These are phyloP conservation scores for Celastrina argiolus DNA, from an alignment of 2,888 invertebrate genomes.

Conservation along the genomic window DNA sequence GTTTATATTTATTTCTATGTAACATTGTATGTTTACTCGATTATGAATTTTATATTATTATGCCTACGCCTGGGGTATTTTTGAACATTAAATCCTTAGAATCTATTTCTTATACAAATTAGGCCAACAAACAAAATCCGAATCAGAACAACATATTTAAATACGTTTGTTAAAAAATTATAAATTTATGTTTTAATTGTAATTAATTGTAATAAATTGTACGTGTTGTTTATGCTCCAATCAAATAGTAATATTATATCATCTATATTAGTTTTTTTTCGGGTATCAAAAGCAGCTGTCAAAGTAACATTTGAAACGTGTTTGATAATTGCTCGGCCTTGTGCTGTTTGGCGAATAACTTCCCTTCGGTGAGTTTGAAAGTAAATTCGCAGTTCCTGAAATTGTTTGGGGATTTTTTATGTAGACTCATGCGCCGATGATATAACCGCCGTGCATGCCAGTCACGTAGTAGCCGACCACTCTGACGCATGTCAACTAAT, in stretches of 20 bases:
- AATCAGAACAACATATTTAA: neutral
- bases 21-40: neutral
- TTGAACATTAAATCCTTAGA: neutral
- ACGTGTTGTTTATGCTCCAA: too few relatives aligned
- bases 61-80: neutral
- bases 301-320: neutral
- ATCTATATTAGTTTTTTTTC: too few relatives aligned
- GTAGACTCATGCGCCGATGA: conserved; percentile 36
- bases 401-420: conserved; percentile 20
- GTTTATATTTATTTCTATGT: neutral
- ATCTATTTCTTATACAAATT: too few relatives aligned
- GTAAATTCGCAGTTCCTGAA: conserved; percentile 6
- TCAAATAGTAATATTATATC: too few relatives aligned
- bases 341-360: neutral
- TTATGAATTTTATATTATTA: neutral
- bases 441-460: conserved; percentile 53
- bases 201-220: too few relatives aligned
- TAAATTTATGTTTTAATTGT: too few relatives aligned
- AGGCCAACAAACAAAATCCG: too few relatives aligned
- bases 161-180: neutral
- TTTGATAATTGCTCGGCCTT: neutral
- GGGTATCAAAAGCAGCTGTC: neutral
- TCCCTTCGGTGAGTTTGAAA: neutral
- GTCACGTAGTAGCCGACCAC: conserved; percentile 50
- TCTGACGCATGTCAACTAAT: conserved; percentile 63